These are phyloP conservation scores for Bambusicola thoracicus DNA, from an alignment of 2,113 vertebrate species.

Conservation along the genomic window DNA sequence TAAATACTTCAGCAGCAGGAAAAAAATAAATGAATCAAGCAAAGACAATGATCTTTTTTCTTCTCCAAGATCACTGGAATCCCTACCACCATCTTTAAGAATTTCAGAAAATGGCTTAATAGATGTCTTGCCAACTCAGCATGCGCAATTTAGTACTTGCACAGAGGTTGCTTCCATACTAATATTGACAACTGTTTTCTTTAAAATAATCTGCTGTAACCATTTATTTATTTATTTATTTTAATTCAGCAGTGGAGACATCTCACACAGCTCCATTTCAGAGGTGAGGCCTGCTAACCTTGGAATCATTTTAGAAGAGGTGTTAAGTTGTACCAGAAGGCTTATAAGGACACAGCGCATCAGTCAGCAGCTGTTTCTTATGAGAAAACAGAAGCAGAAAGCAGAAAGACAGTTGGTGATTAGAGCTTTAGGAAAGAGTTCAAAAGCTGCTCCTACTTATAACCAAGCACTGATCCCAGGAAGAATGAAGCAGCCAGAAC, in stretches of 20 bases:
- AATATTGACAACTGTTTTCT: not conserved
- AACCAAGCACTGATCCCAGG: not conserved
- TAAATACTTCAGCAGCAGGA: not conserved
- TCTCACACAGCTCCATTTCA: not conserved
- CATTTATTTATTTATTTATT: too few species aligned
- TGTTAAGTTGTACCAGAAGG: not conserved
- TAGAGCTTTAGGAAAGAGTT: not conserved
- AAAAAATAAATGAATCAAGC: not conserved
- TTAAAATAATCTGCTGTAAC: not conserved
- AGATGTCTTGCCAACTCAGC: not conserved
- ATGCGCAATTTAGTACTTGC: not conserved
- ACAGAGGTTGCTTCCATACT: not conserved
- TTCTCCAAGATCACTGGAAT: not conserved
- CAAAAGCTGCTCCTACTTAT: not conserved
- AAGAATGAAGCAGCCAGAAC: not conserved
- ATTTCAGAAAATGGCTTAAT: not conserved
- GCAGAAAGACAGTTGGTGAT: not conserved
- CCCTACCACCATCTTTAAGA: not conserved
- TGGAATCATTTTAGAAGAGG: not conserved
- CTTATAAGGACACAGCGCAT: not conserved
- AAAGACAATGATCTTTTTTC: not conserved
- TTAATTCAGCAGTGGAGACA: not conserved
- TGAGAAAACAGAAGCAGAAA: not conserved
- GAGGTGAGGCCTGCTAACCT: not conserved
- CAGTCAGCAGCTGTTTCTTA: not conserved